Percentiles rank a stretch among this genome's conserved stretches.
phyloP scores from a whole-genome alignment of 2,888 invertebrate genomes.

The Tuberolachnus salignus region DNA sequence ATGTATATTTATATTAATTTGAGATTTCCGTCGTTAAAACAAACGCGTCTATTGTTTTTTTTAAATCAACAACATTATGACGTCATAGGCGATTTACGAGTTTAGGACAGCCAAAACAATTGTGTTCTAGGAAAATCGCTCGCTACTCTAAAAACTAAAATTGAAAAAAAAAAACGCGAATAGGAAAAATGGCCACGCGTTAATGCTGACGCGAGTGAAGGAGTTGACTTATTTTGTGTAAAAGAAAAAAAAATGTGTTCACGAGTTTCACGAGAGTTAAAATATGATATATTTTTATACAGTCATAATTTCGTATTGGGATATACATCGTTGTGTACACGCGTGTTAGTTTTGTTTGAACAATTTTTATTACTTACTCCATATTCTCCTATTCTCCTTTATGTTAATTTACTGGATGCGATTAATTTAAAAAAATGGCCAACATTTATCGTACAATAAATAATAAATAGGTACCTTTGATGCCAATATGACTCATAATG shows the following conservation, averaged over 20 bases:
- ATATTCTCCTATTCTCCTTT: neutral
- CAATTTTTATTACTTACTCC: neutral
- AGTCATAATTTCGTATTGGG: neutral
- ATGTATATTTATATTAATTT: neutral
- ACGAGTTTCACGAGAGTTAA: neutral
- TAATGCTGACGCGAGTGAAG: neutral
- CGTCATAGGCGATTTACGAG: neutral
- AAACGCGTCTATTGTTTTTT: neutral
- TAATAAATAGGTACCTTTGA: neutral
- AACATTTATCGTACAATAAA: neutral
- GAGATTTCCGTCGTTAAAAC: neutral
- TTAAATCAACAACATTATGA: neutral
- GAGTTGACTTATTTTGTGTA: constrained; percentile 6
- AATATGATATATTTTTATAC: neutral
- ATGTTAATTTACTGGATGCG: too few relatives aligned
- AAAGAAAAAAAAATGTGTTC: constrained; percentile 1
- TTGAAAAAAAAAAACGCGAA: neutral
- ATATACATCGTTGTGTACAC: neutral
- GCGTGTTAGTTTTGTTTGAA: neutral
- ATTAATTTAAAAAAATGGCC: constrained; percentile 8
- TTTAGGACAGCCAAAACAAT: neutral
- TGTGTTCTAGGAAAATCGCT: neutral
- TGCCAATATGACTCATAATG: neutral
- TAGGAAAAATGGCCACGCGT: neutral
- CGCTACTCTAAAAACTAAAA: neutral